Conservation (phyloP, 1,140 invertebrate genomes). For the Megalopta genalis region DNA sequence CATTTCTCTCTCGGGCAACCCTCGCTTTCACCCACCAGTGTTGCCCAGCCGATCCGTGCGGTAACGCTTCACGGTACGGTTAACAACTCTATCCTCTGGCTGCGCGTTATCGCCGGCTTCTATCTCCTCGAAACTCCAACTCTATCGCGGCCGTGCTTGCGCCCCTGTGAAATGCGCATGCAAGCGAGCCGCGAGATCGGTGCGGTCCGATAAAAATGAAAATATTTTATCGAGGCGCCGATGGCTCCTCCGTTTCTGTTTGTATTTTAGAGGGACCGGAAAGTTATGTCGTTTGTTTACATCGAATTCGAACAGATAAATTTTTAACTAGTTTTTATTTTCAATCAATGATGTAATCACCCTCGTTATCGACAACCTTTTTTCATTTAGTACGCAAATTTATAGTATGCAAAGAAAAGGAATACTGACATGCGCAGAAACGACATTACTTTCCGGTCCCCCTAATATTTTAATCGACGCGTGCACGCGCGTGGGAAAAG, state of each 20-base stretch:
- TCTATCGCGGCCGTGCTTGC: conserved; percentile 7
- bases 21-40: conserved; percentile 56
- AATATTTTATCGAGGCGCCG: background rate
- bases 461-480: no score
- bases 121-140: conserved; percentile 32
- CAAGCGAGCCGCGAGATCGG: background rate
- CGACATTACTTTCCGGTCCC: no score
- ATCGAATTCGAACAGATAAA: no score
- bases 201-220: conserved; percentile 16
- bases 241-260: background rate
- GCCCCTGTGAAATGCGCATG: background rate
- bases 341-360: no score
- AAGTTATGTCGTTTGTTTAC: no score
- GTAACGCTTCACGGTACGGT: conserved; percentile 55
- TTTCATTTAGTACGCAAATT: no score
- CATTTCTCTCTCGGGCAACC: conserved; percentile 50
- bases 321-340: no score
- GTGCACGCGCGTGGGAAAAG: no score
- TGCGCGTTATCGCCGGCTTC: conserved; percentile 21
- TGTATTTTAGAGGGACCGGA: no score
- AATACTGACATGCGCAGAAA: no score
- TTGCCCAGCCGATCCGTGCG: background rate
- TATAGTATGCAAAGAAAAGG: no score
- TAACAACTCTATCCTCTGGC: conserved; percentile 50
- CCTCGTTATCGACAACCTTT: no score